Evolutionary conservation across 2,797 vertebrate species (phyloP).

Genomic region (Capromys pilorides): DNA sequence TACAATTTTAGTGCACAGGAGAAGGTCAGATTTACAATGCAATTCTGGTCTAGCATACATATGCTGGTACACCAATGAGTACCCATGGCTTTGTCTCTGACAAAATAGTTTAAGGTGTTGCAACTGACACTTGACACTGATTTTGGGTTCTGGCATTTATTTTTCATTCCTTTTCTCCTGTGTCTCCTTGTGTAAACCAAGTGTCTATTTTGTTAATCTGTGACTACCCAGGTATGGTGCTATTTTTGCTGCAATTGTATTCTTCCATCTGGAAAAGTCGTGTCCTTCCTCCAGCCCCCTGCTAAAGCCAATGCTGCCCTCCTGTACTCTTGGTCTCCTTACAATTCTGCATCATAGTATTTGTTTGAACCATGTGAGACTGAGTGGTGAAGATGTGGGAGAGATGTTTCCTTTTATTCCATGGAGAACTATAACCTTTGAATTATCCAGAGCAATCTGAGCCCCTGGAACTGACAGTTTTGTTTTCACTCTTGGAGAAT

Average conservation of each 20-base stretch:
- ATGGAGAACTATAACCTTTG: conserved; percentile 20
- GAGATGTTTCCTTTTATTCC: background rate
- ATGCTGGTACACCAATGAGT: background rate
- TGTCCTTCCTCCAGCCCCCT: background rate
- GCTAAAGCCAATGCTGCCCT: background rate
- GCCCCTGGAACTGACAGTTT: conserved; percentile 24
- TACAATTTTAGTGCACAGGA: background rate
- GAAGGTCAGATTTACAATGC: background rate
- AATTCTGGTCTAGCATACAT: background rate
- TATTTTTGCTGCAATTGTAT: background rate
- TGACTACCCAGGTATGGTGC: background rate
- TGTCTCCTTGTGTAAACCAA: background rate
- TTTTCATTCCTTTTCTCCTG: background rate
- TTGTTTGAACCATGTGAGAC: background rate
- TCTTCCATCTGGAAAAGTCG: background rate
- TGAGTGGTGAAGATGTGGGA: conserved; percentile 29
- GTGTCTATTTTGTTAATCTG: background rate
- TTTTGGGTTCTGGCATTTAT: background rate
- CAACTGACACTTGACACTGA: background rate
- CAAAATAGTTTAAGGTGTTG: background rate
- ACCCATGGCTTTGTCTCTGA: background rate
- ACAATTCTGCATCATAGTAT: background rate
- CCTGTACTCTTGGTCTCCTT: background rate
- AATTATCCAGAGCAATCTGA: conserved; percentile 24
- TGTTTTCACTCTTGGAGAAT: conserved; percentile 1